Percentiles rank a stretch among this genome's conserved stretches.
Evolutionary conservation across 37 sponge, comb jelly and placozoan genomes (phyloP).

Genomic region (Tethya wilhelma): DNA sequence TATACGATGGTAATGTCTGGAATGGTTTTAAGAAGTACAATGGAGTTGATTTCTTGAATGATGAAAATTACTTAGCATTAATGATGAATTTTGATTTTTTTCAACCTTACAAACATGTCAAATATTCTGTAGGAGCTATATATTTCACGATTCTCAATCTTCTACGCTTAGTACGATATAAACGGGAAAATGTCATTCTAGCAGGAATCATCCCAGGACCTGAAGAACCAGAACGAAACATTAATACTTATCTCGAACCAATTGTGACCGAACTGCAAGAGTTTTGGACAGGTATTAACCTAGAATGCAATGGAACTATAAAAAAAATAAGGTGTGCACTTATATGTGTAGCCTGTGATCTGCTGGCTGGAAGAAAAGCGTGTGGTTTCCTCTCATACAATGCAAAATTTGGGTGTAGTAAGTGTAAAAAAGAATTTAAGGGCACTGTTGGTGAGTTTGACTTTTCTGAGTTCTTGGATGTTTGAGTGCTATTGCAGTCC

Average conservation of each 20-base stretch:
- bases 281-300: constrained; percentile 29
- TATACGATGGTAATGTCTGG: constrained; percentile 42
- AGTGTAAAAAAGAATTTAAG: constrained; percentile 35
- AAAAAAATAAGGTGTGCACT: constrained; percentile 21
- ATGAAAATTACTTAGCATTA: background rate
- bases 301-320: background rate
- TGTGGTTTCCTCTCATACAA: constrained; percentile 55
- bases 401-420: constrained; percentile 14
- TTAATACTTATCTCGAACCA: constrained; percentile 38
- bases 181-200: constrained; percentile 33
- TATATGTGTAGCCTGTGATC: constrained; percentile 50
- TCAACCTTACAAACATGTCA: constrained; percentile 28
- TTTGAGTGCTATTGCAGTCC: background rate
- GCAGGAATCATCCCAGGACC: constrained; percentile 52
- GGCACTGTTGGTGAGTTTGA: constrained; percentile 13
- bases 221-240: constrained; percentile 19
- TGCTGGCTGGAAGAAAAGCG: constrained; percentile 53
- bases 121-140: constrained; percentile 55
- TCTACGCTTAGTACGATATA: constrained; percentile 16
- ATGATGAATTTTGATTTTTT: constrained; percentile 58
- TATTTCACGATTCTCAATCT: constrained; percentile 37
- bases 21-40: constrained; percentile 1
- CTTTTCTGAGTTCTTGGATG: constrained; percentile 21
- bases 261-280: constrained; percentile 27
- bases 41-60: constrained; percentile 6